phyloP scores from a whole-genome alignment of 2,888 invertebrate species.

The Hermaeophaga mercurialis region DNA sequence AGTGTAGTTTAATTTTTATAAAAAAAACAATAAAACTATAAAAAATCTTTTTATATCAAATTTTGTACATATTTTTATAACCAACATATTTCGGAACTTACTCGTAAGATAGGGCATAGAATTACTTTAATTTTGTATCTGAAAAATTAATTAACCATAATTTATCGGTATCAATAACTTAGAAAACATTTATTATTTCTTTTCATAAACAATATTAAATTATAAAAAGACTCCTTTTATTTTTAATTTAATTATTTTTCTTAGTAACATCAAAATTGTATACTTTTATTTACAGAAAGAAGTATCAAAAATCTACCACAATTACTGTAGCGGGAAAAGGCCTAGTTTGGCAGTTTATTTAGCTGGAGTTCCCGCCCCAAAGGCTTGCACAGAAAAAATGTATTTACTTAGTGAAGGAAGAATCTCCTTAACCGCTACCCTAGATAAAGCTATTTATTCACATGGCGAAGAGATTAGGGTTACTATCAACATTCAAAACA shows the following conservation, averaged over 20 bases:
- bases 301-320: constrained; percentile 37
- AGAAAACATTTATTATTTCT: neutral
- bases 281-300: constrained; percentile 15
- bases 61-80: no score
- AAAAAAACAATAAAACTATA: no score
- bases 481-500: constrained; percentile 75
- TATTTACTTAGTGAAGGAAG: constrained; percentile 84
- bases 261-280: no score
- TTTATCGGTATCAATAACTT: no score
- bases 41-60: no score
- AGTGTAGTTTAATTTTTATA: no score
- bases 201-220: neutral
- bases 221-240: neutral
- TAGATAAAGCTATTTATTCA: constrained; percentile 82
- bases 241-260: no score
- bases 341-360: constrained; percentile 51
- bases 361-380: constrained; percentile 65
- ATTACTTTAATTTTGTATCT: no score
- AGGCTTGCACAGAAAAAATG: constrained; percentile 78
- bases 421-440: constrained; percentile 76
- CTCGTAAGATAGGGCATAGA: no score
- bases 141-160: no score
- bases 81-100: no score
- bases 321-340: constrained; percentile 51
- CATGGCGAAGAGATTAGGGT: constrained; percentile 83